Base-by-base conservation (phyloP, 2,113 vertebrate genomes). In the Pterophyllum scalare region DNA sequence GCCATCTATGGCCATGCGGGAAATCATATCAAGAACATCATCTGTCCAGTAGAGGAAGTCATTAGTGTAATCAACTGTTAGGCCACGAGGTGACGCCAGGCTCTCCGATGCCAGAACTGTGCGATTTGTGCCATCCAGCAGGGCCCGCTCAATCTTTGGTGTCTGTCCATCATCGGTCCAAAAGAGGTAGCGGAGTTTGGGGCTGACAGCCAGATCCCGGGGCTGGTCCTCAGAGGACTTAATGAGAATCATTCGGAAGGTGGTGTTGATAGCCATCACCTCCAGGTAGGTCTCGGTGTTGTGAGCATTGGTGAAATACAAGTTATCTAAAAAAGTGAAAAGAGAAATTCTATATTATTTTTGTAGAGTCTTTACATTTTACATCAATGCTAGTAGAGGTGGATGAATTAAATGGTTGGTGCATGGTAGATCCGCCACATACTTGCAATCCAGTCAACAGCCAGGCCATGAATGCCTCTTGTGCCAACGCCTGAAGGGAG, bases 221-320 rank as follows among this genome's bases (percentile, higher is more conserved):
- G 97, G 97, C 92, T 94, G 95, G 90, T 98, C 98, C 58, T 95
- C 90, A 13, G 90, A 86, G 80, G 94, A 96, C 96, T 97, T 99
- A 43, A 98, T 91, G 43, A 99, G 96, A 67, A 98, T 92, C 90
- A 95, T 96, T n/a, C 97, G 96, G 74, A 95, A 94, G 31, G 96
- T 96, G 64, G 95, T 97, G 90, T 99, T 98, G 92, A 99, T 95
- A 59, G 96, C 93, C n/a, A 97, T 77, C 83, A 98, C 96, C 94
- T 99, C 98, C 49, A 99, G 88, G 81, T 96, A 96, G 10, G 97
- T 97, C 88, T 97, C 96, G 1, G 86, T 95, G 20, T 93, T 84
- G 87, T 98, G 97, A 54, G 96, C 97, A 81, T 98, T 99, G 76
- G 96, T 98, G 90, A 99, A 99, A 92, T 99, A 99, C 80, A 99